A percentile compares a stretch with the other conserved stretches of the same genome.
Evolutionary conservation across 2,888 invertebrate species (phyloP).

Genomic region (Dexiosoma caninum): DNA sequence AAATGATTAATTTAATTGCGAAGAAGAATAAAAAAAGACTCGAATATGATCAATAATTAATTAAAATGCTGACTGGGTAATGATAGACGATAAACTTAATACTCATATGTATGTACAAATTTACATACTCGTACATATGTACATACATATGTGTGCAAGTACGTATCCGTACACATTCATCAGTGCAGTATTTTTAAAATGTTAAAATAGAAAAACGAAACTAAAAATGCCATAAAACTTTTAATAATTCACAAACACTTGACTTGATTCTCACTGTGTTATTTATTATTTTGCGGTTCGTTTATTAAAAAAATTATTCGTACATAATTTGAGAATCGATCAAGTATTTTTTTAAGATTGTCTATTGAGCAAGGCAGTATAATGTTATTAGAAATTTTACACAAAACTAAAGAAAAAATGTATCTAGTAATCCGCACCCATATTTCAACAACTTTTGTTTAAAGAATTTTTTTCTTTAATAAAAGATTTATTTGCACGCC

Average conservation of each 20-base stretch:
- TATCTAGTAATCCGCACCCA: constrained; percentile 65
- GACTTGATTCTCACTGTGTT: neutral
- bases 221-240: neutral
- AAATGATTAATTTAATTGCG: too few relatives aligned
- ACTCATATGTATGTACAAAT: neutral
- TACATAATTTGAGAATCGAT: constrained; percentile 14
- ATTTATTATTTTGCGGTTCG: neutral
- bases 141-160: neutral
- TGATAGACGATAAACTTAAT: too few relatives aligned
- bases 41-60: too few relatives aligned
- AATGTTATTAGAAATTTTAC: neutral
- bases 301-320: constrained; percentile 3
- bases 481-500: too few relatives aligned
- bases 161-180: neutral
- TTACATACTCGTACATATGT: neutral
- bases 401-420: constrained; percentile 44
- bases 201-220: neutral
- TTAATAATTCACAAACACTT: constrained; percentile 8
- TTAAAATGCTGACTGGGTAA: too few relatives aligned
- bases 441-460: constrained; percentile 43
- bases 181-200: neutral
- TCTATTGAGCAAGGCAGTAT: neutral
- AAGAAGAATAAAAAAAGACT: too few relatives aligned
- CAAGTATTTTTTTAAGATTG: neutral
- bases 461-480: constrained; percentile 4